Conservation (phyloP, 2,888 invertebrate species). For the Caenorhabditis wallacei region DNA sequence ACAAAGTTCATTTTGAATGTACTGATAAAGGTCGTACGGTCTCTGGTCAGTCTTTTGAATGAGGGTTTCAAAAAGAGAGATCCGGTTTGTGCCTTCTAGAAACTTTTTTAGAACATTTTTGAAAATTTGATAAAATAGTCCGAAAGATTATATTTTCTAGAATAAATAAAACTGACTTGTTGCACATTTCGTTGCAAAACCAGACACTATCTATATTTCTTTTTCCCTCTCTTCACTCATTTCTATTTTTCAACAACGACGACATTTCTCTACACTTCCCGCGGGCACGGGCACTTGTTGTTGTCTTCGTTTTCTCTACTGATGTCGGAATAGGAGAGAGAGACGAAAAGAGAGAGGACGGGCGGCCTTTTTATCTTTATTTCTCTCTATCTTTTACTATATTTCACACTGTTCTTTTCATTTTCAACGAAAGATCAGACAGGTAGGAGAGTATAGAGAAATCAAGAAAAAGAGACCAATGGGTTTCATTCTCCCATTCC, state of each 20-base stretch:
- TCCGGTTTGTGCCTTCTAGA: background rate
- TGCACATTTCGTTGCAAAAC: conserved; percentile 28
- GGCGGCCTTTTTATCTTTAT: conserved; percentile 33
- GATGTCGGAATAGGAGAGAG: background rate
- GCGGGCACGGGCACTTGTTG: conserved; percentile 44
- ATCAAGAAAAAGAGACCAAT: conserved; percentile 19
- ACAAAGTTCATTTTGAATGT: conserved; percentile 8
- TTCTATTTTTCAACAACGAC: conserved; percentile 2
- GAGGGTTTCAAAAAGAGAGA: background rate
- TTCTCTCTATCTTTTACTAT: conserved; percentile 7
- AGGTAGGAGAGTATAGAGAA: conserved; percentile 19
- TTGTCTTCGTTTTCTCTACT: conserved; percentile 18
- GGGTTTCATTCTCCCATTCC: conserved; percentile 30
- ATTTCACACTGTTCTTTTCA: background rate
- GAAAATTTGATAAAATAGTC: background rate
- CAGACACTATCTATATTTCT: conserved; percentile 18
- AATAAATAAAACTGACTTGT: conserved; percentile 15
- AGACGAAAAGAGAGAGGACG: conserved; percentile 12
- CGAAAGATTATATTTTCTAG: conserved; percentile 8
- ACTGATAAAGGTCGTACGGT: conserved; percentile 17
- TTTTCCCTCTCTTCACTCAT: conserved; percentile 12
- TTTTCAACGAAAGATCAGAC: conserved; percentile 31
- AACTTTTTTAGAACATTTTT: no score
- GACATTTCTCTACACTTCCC: conserved; percentile 15
- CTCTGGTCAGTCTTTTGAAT: conserved; percentile 5